A percentile compares a stretch with the other conserved stretches of the same genome.
phyloP scores from a whole-genome alignment of 2,797 vertebrate genomes.

The Melanotaenia parkinsoni region DNA sequence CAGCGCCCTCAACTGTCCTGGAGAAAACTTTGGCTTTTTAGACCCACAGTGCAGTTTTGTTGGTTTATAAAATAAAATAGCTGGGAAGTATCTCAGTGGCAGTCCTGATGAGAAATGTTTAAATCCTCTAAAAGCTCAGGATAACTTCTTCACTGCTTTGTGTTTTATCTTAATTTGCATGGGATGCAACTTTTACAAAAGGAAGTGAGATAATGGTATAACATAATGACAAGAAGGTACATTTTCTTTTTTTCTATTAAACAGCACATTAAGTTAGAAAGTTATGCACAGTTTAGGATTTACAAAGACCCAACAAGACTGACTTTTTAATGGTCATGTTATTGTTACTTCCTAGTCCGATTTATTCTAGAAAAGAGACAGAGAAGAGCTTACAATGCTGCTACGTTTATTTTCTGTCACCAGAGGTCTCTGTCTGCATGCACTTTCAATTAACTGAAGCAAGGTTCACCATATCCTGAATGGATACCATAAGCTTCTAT shows the following conservation, averaged over 20 bases:
- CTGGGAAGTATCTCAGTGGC: background rate
- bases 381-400: background rate
- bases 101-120: background rate
- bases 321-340: background rate
- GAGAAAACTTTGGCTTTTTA: background rate
- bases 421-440: conserved; percentile 59
- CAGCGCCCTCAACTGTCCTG: conserved; percentile 61
- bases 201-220: background rate
- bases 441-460: conserved; percentile 17
- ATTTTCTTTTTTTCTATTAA: background rate
- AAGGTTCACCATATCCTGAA: conserved; percentile 34
- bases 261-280: background rate
- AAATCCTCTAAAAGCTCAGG: background rate
- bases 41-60: background rate
- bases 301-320: background rate
- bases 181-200: background rate
- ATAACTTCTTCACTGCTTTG: background rate
- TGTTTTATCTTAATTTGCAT: background rate
- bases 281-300: background rate
- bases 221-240: background rate
- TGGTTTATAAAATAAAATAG: background rate
- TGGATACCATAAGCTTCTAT: background rate
- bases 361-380: background rate
- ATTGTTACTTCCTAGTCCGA: background rate
- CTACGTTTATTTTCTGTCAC: conserved; percentile 46